These are phyloP conservation scores for Drosophila serrata DNA, from an alignment of 1,140 invertebrate species.

Conservation along the genomic window DNA sequence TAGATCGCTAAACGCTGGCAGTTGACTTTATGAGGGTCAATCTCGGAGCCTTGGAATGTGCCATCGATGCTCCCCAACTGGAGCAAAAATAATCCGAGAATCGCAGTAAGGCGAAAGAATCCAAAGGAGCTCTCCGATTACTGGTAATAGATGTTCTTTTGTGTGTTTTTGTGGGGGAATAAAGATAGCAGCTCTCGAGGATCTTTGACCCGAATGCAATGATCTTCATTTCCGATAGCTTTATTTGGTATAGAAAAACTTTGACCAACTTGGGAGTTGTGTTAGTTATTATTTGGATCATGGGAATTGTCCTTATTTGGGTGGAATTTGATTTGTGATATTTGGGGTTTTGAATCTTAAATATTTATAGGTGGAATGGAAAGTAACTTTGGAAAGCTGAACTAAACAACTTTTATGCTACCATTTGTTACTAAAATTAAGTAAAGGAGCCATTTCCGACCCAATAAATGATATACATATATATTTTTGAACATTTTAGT, in stretches of 20 bases:
- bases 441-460: too few relatives aligned
- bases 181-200: slow-evolving; percentile 8
- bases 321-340: neutral
- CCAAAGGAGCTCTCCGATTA: slow-evolving; percentile 28
- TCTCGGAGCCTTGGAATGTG: slow-evolving; percentile 47
- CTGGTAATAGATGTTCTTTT: slow-evolving; percentile 29
- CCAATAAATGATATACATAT: too few relatives aligned
- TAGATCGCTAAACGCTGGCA: slow-evolving; percentile 68
- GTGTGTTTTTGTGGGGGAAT: neutral
- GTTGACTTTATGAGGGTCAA: slow-evolving; percentile 81
- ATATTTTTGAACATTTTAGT: too few relatives aligned
- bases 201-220: slow-evolving; percentile 33
- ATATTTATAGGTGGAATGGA: too few relatives aligned
- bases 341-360: neutral
- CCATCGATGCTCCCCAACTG: slow-evolving; percentile 28
- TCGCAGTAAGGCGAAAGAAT: slow-evolving; percentile 11
- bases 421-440: too few relatives aligned
- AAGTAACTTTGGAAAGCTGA: too few relatives aligned
- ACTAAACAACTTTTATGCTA: too few relatives aligned
- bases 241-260: slow-evolving; percentile 5
- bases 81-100: slow-evolving; percentile 25
- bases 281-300: slow-evolving; percentile 1
- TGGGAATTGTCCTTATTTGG: slow-evolving; percentile 2
- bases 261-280: neutral
- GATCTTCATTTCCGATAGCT: slow-evolving; percentile 36